Evolutionary conservation across 1,140 invertebrate genomes (phyloP), one percentile per base, ranked within the genome.

Genomic region (Melipona quadrifasciata): DNA sequence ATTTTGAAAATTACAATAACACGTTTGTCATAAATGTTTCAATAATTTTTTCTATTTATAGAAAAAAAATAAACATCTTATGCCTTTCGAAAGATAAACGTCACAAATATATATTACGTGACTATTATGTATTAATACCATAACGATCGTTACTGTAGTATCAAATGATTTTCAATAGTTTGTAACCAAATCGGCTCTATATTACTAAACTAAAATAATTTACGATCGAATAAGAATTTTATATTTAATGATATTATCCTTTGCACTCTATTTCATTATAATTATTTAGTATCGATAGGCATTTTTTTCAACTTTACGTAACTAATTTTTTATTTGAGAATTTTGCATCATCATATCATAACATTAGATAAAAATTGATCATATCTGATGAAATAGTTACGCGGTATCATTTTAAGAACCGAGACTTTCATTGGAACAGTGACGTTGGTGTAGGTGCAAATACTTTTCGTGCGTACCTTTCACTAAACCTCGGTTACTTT

Each of bases 401-500:
- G 16, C n/a, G 17, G 19, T 70, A 70, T 73, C 10, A 55, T 58
- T 76, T 24, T 61, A 39, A 76, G 1, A 17, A 17, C 14, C 1
- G 39, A 39, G 1, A 76, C 21, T 58, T 58, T 61, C 57, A 58
- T 47, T n/a, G 24, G 24, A 76, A 76, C 34, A 58, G 24, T 1
- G 24, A n/a, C 31, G 64, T 67, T 34, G 8, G 19, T 58, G 34
- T 53, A 14, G 57, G 31, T 61, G 34, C 24, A 34, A 68, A 67
- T 78, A 78, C 64, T 78, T 67, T 78, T 67, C 12, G 21, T 78
- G 21, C 34, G 27, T 34, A 64, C 64, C 76, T 78, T 78, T 67
- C 75, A 77, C 75, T 58, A 75, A 14, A 57, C 31, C 27, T 78
- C 47, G 53, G 16, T 27, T 53, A 34, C 27, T 78, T 78, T 78